Conservation (phyloP, 2,797 vertebrate species). For the Mormyrus proboscirostris region DNA sequence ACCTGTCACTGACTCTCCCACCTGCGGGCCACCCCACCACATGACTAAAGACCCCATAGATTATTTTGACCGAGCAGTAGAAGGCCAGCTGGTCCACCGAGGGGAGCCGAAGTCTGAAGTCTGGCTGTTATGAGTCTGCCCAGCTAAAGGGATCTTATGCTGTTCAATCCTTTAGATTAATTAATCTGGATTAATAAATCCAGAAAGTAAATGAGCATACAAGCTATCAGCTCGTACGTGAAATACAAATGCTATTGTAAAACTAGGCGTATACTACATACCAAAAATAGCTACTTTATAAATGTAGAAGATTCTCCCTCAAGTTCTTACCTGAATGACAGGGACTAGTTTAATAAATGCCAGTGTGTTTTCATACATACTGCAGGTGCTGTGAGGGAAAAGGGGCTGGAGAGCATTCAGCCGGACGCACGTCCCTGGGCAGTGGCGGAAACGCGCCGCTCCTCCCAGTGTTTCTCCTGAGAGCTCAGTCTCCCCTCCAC, state of each 20-base stretch:
- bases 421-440: neutral
- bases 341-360: neutral
- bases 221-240: neutral
- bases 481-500: neutral
- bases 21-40: neutral
- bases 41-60: neutral
- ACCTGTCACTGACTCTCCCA: neutral
- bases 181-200: neutral
- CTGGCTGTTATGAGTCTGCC: neutral
- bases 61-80: neutral
- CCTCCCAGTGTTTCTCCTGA: neutral
- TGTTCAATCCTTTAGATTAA: neutral
- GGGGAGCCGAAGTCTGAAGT: neutral
- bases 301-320: neutral
- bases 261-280: neutral
- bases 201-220: neutral
- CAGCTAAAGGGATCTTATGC: neutral
- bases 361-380: neutral
- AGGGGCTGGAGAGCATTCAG: neutral
- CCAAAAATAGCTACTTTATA: neutral
- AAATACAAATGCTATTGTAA: neutral
- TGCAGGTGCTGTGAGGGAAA: neutral
- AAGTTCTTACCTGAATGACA: neutral
- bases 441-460: neutral
- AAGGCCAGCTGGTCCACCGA: neutral